Base-by-base conservation (phyloP, 1,140 invertebrate genomes). In the Kradibia gibbosae region DNA sequence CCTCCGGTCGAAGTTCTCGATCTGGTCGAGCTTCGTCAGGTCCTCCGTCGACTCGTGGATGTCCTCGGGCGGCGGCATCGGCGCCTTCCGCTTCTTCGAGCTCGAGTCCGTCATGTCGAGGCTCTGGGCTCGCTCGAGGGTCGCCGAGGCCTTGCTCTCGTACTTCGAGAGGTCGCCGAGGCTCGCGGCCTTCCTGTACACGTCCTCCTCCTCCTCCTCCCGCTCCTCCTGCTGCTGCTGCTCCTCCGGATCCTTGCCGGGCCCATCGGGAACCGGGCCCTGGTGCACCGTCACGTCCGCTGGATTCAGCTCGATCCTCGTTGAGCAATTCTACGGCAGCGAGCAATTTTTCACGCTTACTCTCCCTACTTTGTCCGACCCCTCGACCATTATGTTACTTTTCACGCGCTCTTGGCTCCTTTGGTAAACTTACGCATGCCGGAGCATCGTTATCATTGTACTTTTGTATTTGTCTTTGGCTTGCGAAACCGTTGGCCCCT, bases 71-170 rank as follows among this genome's bases (percentile, higher is more conserved):
- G 91, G 91, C 28, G 91, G 91, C 73, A 90, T 89, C 81, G 92
- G 93, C 0, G 94, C 93, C 89, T 95, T 95, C 55, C 95, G 92
- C 83, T 94, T 94, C 84, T 95, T 95, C 36, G 93, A 95, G 83
- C 92, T 90, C 86, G 93, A 92, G 57, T 95, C 94, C 22, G 94
- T 94, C 87, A 97, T 94, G 82, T 97, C 96, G 17, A 97, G 88
- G 84, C 96, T 97, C 85, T 96, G 95, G 0, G 96, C 95, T 82
- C 96, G 92, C 90, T 97, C 96, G 31, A 97, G 88, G 34, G 94
- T 95, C 48, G 92, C 91, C n/a, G 87, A 88, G 3, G 90, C 83
- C 2, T 92, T 91, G 85, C 93, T 94, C 83, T 95, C 94, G 82
- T 96, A 94, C 87, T 94, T 94, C 0, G 95, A 96, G 45, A 97